These are phyloP conservation scores for Jaculus jaculus DNA, from an alignment of 2,113 vertebrate species.

Conservation along the genomic window DNA sequence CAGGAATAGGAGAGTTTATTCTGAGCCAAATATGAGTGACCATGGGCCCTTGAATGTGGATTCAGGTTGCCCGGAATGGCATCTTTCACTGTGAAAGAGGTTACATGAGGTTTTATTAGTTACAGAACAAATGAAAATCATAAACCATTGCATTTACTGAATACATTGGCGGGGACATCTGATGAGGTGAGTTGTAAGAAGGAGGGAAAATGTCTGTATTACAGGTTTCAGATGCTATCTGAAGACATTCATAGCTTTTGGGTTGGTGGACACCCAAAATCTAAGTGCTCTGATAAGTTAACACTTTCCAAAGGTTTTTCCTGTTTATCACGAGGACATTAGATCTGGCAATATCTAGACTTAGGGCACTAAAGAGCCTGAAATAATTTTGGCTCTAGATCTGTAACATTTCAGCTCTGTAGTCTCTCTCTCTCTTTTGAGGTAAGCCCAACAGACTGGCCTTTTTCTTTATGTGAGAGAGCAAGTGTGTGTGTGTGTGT, in stretches of 20 bases:
- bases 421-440: too few species aligned
- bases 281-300: background rate
- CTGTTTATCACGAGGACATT: background rate
- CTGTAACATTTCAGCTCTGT: background rate
- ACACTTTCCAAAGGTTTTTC: background rate
- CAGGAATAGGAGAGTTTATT: background rate
- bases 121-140: background rate
- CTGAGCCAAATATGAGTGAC: background rate
- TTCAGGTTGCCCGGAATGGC: background rate
- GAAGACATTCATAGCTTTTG: background rate
- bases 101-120: background rate
- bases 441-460: too few species aligned
- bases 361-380: background rate
- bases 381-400: background rate
- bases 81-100: background rate
- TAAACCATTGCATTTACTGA: background rate
- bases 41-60: background rate
- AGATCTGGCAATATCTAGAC: background rate
- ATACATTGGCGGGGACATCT: background rate
- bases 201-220: background rate
- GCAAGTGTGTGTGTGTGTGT: too few species aligned
- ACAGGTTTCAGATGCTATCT: background rate
- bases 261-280: background rate
- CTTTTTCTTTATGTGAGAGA: background rate
- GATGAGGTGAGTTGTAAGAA: background rate